Evolutionary conservation across 2,888 invertebrate genomes (phyloP).

Genomic region (Pristionchus fissidentatus): DNA sequence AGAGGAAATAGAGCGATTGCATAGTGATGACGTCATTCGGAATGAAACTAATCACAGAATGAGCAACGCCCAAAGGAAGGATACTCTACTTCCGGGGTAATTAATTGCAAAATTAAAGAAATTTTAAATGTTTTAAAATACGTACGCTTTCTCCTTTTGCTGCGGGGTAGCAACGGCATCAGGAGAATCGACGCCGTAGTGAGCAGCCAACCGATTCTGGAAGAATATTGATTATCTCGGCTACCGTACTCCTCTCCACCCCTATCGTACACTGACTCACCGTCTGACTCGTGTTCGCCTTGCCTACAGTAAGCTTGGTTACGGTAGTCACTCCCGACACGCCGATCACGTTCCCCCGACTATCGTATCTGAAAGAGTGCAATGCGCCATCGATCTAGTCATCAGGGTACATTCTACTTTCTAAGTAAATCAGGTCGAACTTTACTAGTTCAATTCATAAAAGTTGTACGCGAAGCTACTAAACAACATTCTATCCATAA

Average conservation of each 20-base stretch:
- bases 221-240: not conserved
- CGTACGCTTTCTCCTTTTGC: slow-evolving; percentile 32
- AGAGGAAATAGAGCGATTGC: not conserved
- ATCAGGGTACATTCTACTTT: not conserved
- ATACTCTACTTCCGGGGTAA: too few species aligned
- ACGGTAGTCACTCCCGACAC: slow-evolving; percentile 37
- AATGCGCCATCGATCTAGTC: not conserved
- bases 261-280: not conserved
- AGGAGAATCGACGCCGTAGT: slow-evolving; percentile 27
- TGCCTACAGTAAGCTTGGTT: slow-evolving; percentile 10
- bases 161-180: not conserved
- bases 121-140: not conserved
- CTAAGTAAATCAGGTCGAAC: not conserved
- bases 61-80: too few species aligned
- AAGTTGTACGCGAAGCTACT: not conserved
- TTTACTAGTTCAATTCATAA: not conserved
- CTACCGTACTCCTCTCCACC: too few species aligned
- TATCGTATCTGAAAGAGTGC: slow-evolving; percentile 10
- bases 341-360: not conserved
- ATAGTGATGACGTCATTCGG: too few species aligned
- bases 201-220: slow-evolving; percentile 1
- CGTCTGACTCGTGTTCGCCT: not conserved
- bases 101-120: too few species aligned
- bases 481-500: not conserved
- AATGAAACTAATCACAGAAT: not conserved